phyloP scores from a whole-genome alignment of 2,888 invertebrate species.

The Diadromus collaris region DNA sequence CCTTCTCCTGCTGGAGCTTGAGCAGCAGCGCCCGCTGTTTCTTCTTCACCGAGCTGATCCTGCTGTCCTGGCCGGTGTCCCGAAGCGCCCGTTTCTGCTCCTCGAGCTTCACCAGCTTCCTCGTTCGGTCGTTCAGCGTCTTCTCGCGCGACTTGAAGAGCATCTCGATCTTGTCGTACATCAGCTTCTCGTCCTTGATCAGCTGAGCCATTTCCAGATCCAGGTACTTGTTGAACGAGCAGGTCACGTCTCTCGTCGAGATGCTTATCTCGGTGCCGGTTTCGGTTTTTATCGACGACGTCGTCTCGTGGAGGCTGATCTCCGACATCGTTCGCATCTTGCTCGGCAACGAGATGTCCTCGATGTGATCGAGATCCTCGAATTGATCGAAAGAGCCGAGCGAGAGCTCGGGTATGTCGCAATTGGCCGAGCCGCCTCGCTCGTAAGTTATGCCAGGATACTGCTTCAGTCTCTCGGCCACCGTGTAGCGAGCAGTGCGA shows the following conservation, averaged over 20 bases:
- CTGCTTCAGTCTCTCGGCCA: slow-evolving; percentile 64
- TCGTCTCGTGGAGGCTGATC: slow-evolving; percentile 79
- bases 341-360: slow-evolving; percentile 75
- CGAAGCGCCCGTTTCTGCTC: slow-evolving; percentile 83
- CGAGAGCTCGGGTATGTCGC: slow-evolving; percentile 71
- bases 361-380: slow-evolving; percentile 74
- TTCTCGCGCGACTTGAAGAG: slow-evolving; percentile 86
- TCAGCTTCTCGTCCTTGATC: slow-evolving; percentile 85
- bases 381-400: slow-evolving; percentile 73
- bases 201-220: slow-evolving; percentile 82
- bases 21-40: slow-evolving; percentile 85
- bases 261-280: slow-evolving; percentile 79
- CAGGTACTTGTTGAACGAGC: slow-evolving; percentile 78
- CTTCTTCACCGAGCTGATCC: slow-evolving; percentile 83
- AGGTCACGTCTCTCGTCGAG: slow-evolving; percentile 78
- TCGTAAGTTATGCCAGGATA: slow-evolving; percentile 70
- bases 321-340: slow-evolving; percentile 78
- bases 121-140: slow-evolving; percentile 85
- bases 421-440: slow-evolving; percentile 65
- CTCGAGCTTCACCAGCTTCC: slow-evolving; percentile 81
- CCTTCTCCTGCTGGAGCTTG: slow-evolving; percentile 85
- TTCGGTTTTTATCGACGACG: slow-evolving; percentile 79
- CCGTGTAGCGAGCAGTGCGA: slow-evolving; percentile 55
- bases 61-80: slow-evolving; percentile 78
- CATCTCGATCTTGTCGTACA: slow-evolving; percentile 85